Evolutionary conservation across 2,113 vertebrate genomes (phyloP).

Genomic region (Zootoca vivipara): DNA sequence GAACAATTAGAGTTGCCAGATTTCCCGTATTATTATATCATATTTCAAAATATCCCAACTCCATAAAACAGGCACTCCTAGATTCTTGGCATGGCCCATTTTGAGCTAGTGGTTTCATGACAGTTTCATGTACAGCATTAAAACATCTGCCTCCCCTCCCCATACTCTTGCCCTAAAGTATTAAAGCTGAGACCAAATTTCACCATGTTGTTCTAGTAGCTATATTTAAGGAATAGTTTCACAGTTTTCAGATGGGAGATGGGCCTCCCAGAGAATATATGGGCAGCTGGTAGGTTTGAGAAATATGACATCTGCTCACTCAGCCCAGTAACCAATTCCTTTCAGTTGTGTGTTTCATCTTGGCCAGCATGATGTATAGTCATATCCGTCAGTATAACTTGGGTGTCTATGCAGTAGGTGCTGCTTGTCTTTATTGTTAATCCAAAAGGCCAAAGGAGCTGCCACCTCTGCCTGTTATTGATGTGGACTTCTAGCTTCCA

Average conservation of each 20-base stretch:
- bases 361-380: background rate
- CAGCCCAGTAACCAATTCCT: background rate
- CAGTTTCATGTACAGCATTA: background rate
- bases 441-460: background rate
- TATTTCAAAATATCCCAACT: slow-evolving; percentile 13
- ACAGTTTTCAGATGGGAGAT: background rate
- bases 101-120: background rate
- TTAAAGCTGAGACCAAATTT: background rate
- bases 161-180: background rate
- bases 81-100: background rate
- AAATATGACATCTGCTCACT: background rate
- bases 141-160: background rate
- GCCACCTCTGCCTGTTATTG: background rate
- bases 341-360: background rate
- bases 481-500: background rate
- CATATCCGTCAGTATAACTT: background rate
- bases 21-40: background rate
- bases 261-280: background rate
- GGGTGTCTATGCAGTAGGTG: background rate
- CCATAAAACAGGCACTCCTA: background rate
- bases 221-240: background rate
- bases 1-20: slow-evolving; percentile 8
- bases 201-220: background rate
- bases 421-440: too few relatives aligned
- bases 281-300: background rate